A percentile compares a stretch with the other conserved stretches of the same genome.
Evolutionary conservation across 2,113 vertebrate genomes (phyloP).

Genomic region (Neotoma lepida): DNA sequence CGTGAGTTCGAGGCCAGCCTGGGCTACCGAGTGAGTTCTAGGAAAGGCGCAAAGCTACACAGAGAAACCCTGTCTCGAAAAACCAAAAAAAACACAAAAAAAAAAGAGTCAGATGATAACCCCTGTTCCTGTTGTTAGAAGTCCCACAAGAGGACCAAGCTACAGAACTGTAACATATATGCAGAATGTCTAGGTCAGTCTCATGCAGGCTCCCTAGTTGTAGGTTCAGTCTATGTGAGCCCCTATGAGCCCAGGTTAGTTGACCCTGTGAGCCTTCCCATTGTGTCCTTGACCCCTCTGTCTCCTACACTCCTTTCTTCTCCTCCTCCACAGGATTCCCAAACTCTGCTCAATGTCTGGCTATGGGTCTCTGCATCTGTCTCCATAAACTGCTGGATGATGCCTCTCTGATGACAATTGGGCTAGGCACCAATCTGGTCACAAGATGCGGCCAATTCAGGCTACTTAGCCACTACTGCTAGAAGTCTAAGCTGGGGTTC

Average conservation of each 20-base stretch:
- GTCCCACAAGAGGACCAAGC: neutral
- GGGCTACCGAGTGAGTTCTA: too few relatives aligned
- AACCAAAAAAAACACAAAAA: too few relatives aligned
- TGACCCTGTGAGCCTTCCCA: neutral
- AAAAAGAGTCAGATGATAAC: neutral
- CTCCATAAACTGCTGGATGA: neutral
- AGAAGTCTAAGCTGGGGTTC: too few relatives aligned
- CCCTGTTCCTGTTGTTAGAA: neutral
- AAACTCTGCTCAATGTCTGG: neutral
- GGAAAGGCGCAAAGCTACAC: too few relatives aligned
- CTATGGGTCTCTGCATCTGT: neutral
- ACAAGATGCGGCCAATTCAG: neutral
- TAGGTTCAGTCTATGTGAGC: neutral
- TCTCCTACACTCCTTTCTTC: neutral
- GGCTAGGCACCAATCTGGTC: neutral
- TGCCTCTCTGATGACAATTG: neutral
- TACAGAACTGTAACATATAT: neutral
- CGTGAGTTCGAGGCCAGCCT: too few relatives aligned
- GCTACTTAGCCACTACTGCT: neutral
- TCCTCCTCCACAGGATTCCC: neutral
- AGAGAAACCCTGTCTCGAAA: too few relatives aligned
- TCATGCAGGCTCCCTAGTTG: neutral
- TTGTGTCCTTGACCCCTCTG: neutral
- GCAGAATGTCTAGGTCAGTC: neutral
- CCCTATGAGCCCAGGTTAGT: neutral